phyloP scores from a whole-genome alignment of 2,113 vertebrate genomes.

The Brevimyrus niger region DNA sequence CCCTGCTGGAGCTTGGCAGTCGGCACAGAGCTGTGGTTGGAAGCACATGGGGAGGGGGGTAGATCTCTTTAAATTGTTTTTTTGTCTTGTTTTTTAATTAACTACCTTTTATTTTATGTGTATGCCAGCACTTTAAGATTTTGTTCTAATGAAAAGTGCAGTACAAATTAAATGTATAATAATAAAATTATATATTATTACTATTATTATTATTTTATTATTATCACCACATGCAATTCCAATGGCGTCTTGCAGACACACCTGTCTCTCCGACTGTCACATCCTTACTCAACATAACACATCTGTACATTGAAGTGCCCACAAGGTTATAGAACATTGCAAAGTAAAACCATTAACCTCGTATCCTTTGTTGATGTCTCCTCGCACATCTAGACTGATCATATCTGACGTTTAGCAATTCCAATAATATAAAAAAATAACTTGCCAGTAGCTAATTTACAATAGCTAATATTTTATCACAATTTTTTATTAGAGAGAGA shows the following conservation, averaged over 20 bases:
- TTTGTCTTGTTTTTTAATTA: neutral
- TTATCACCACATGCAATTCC: neutral
- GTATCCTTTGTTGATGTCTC: neutral
- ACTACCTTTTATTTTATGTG: neutral
- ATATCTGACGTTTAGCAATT: neutral
- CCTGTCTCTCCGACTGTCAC: neutral
- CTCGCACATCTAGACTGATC: neutral
- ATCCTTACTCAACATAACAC: neutral
- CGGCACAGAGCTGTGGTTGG: constrained; percentile 55
- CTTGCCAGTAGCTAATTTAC: neutral
- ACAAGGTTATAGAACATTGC: neutral
- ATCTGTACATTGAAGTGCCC: neutral
- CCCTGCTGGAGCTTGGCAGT: constrained; percentile 57
- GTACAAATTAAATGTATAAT: neutral
- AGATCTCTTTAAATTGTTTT: neutral
- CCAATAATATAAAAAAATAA: neutral
- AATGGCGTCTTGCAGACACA: neutral
- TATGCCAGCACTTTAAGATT: neutral
- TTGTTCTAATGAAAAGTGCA: neutral
- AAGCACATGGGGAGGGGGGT: neutral
- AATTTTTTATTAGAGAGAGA: neutral
- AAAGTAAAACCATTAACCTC: neutral
- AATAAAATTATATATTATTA: neutral
- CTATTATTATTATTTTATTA: neutral
- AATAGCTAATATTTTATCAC: neutral